Evolutionary conservation across 2,113 vertebrate genomes (phyloP), one percentile per base, ranked within the genome.

Genomic region (Limnothrissa miodon): DNA sequence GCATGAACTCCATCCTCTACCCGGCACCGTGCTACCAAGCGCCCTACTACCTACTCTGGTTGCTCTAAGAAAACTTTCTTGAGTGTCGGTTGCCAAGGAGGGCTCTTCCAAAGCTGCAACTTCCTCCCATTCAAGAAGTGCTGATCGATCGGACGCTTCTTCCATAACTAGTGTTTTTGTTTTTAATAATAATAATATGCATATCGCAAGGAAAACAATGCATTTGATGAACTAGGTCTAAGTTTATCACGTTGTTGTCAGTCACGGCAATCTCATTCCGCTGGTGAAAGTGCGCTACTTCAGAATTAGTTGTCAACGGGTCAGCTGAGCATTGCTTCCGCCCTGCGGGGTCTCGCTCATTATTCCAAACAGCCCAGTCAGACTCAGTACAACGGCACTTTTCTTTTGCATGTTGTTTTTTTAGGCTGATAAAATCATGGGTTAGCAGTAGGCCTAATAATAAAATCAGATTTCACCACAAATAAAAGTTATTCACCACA

Each of bases 51-150:
- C 33, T 33, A 74, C 66, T 74, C 29, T 74, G 25, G 66, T 74
- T 74, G 25, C 66, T 74, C 33, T 25, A 9, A 29, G 66, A 13
- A 1, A 15, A 17, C 13, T 74, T 74, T 74, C 66, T 29, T 33
- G 15, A 74, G 36, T 33, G 15, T 74, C 66, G 66, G 66, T 74
- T 74, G 66, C 46, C 25, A 80, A 80, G 45, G 85, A 89, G 23
- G 87, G 86, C 83, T 90, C 89, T 85, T 95, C 93, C 25, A 94
- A 89, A 1, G 93, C 92, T 29, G 96, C 96, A 87, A 94, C 93
- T 94, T 97, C 95, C 92, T 96, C 96, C 96, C 95, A 96, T 90
- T 95, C 94, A 84, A 97, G 94, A 85, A 97, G 93, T 89, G 96
- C 96, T 84, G 96, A 96, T 89, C 95, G 93, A 93, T 97, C 96